A percentile compares a stretch with the other conserved stretches of the same genome.
Evolutionary conservation across 1,140 invertebrate genomes (phyloP).

Genomic region (Heliconius melpomene): DNA sequence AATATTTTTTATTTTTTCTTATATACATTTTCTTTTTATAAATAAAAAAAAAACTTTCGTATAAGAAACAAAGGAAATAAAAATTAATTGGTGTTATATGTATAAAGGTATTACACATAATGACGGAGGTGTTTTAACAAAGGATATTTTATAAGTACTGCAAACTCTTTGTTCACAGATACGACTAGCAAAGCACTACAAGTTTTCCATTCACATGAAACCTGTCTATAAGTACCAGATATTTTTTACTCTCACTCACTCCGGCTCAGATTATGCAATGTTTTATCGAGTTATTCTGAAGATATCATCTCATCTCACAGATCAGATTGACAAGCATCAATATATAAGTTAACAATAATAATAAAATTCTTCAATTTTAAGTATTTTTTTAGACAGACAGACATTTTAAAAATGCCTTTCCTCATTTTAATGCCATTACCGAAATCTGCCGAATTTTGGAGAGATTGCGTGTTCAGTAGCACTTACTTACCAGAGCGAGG

Average conservation of each 20-base stretch:
- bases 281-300: not conserved
- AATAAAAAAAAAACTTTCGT: not conserved
- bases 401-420: too few species aligned
- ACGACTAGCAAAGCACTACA: constrained; percentile 16
- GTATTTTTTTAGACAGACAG: too few species aligned
- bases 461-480: too few species aligned
- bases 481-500: too few species aligned
- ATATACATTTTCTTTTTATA: not conserved
- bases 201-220: constrained; percentile 27
- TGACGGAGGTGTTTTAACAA: constrained; percentile 19
- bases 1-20: too few species aligned
- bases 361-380: not conserved
- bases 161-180: constrained; percentile 22
- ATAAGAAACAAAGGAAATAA: not conserved
- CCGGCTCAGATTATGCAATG: not conserved
- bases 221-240: constrained; percentile 5
- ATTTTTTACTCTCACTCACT: constrained; percentile 10
- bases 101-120: constrained; percentile 1
- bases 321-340: not conserved
- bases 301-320: constrained; percentile 1
- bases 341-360: not conserved
- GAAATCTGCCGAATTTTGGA: too few species aligned
- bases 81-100: not conserved
- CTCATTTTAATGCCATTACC: too few species aligned
- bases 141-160: constrained; percentile 23